These are phyloP conservation scores for Cryptotis parvus DNA, from an alignment of 2,113 vertebrate genomes.

Conservation along the genomic window DNA sequence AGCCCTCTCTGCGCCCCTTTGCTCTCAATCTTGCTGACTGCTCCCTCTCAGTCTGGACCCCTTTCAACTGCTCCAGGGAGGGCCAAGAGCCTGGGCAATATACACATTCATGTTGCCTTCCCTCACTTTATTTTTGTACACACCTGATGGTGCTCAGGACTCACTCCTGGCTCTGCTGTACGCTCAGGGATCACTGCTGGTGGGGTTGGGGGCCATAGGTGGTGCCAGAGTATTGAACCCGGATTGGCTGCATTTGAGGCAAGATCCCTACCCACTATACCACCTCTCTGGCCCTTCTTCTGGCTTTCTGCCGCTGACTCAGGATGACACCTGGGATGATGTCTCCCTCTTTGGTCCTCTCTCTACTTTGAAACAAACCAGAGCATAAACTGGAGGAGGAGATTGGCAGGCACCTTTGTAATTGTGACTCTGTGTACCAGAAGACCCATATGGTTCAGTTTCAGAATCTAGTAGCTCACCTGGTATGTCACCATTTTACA, in stretches of 20 bases:
- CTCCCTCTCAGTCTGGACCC: background rate
- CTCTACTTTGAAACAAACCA: conserved; percentile 22
- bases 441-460: background rate
- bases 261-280: too few species aligned
- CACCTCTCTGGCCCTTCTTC: too few species aligned
- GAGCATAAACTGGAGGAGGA: background rate
- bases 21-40: background rate
- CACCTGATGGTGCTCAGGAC: too few species aligned
- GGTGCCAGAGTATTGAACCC: too few species aligned
- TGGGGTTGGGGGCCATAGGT: too few species aligned
- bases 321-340: background rate
- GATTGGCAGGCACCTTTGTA: background rate
- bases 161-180: too few species aligned
- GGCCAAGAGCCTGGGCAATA: background rate
- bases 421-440: background rate
- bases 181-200: too few species aligned
- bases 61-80: background rate
- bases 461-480: background rate
- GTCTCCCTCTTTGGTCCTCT: background rate
- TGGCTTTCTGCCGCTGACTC: background rate
- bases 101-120: background rate
- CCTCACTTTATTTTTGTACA: background rate
- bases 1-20: background rate
- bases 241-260: too few species aligned
- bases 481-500: background rate